Conservation (phyloP, 2,888 invertebrate genomes). For the Rapana venosa region DNA sequence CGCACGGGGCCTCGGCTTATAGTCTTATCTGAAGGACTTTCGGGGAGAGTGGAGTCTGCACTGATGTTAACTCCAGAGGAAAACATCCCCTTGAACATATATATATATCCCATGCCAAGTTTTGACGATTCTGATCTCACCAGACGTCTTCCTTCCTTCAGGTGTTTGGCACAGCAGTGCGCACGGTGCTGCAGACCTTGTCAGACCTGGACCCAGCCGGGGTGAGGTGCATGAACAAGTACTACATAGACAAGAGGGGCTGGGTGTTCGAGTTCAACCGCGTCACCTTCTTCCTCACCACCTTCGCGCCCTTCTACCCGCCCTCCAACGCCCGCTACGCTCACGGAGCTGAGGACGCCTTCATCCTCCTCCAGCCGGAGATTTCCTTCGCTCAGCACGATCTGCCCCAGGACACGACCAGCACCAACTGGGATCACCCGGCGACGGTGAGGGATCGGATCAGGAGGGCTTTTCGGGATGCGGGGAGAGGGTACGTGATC, state of each 20-base stretch:
- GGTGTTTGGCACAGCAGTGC: conserved; percentile 65
- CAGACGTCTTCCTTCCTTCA: conserved; percentile 46
- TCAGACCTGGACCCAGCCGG: conserved; percentile 65
- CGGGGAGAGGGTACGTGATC: conserved; percentile 66
- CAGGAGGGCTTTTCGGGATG: conserved; percentile 65
- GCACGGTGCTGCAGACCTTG: conserved; percentile 60
- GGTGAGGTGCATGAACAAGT: conserved; percentile 64
- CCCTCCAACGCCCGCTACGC: conserved; percentile 64
- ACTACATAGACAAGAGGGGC: conserved; percentile 60
- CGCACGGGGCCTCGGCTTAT: no score
- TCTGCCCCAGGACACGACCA: conserved; percentile 65
- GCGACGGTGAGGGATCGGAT: conserved; percentile 69
- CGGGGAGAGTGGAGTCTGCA: no score
- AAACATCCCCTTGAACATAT: no score
- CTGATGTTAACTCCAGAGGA: no score
- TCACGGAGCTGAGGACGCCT: conserved; percentile 63
- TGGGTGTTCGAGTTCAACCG: conserved; percentile 74
- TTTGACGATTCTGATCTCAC: not conserved
- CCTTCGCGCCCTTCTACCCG: conserved; percentile 73
- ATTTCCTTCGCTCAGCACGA: conserved; percentile 73
- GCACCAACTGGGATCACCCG: conserved; percentile 71
- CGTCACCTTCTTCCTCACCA: conserved; percentile 72
- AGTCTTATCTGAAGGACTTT: no score
- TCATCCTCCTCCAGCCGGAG: conserved; percentile 73
- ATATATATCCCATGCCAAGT: no score